Conservation (phyloP, 2,888 invertebrate species). For the Drosophila picticornis region DNA sequence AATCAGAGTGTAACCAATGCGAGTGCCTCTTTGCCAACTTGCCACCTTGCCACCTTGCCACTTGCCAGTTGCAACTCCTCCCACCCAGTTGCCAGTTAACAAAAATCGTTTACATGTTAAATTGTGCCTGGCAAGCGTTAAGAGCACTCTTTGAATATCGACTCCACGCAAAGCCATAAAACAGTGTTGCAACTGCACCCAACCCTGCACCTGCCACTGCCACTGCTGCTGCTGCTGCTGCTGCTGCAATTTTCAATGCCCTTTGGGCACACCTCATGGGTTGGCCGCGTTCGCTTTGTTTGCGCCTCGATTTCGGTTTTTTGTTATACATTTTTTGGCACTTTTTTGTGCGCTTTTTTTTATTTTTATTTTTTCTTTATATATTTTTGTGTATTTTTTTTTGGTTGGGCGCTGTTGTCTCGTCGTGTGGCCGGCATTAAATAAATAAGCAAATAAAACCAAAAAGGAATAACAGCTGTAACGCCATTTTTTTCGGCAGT, state of each 20-base stretch:
- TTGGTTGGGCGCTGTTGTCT: conserved; percentile 54
- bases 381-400: conserved; percentile 21
- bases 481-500: conserved; percentile 55
- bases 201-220: conserved; percentile 1
- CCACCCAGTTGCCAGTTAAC: conserved; percentile 56
- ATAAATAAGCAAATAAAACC: conserved; percentile 73
- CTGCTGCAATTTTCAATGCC: conserved; percentile 78
- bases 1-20: conserved; percentile 70
- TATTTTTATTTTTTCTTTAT: background rate
- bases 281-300: conserved; percentile 69
- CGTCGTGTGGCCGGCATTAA: conserved; percentile 72
- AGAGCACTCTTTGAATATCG: conserved; percentile 53
- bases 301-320: conserved; percentile 55
- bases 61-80: background rate
- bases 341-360: conserved; percentile 41
- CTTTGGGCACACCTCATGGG: conserved; percentile 79
- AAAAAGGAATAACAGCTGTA: conserved; percentile 40
- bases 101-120: conserved; percentile 82
- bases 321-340: conserved; percentile 25
- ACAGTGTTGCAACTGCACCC: conserved; percentile 16
- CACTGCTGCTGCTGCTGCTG: conserved; percentile 21
- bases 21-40: conserved; percentile 2
- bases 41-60: background rate
- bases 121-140: conserved; percentile 74
- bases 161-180: conserved; percentile 51